Percentiles rank a stretch among this genome's conserved stretches.
These are phyloP conservation scores for Ciconia nigra DNA, from an alignment of 2,797 vertebrate genomes.

Conservation along the genomic window DNA sequence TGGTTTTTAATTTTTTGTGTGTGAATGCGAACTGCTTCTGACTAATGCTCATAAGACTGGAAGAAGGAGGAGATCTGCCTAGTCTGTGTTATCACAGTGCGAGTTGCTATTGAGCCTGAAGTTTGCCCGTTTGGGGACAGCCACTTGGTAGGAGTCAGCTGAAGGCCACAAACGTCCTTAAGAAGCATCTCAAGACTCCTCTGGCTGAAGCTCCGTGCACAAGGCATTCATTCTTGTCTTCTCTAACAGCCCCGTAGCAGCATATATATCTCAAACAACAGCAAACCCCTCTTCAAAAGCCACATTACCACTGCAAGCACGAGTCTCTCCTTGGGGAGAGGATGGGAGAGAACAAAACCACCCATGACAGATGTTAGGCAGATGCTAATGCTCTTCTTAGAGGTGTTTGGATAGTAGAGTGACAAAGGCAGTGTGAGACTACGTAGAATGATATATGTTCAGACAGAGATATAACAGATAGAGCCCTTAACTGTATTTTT, in stretches of 20 bases:
- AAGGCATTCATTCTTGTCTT: not conserved
- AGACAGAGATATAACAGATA: not conserved
- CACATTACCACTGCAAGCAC: not conserved
- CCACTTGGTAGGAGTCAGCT: not conserved
- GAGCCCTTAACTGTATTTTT: not conserved
- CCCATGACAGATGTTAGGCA: not conserved
- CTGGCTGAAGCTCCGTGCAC: not conserved
- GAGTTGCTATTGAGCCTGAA: not conserved
- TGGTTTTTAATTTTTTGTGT: not conserved
- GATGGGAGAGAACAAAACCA: not conserved
- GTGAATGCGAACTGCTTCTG: not conserved
- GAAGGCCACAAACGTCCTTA: not conserved
- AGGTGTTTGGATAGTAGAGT: not conserved
- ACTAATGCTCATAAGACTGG: not conserved
- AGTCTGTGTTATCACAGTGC: accelerated
- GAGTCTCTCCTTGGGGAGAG: not conserved
- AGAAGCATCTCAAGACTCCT: not conserved
- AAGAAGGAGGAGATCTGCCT: not conserved
- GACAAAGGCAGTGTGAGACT: not conserved
- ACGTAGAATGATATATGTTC: not conserved
- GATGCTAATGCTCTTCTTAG: conserved; percentile 16
- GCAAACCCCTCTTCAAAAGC: not conserved
- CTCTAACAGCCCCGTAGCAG: not conserved
- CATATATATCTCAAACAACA: not conserved
- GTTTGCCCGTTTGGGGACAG: not conserved